Evolutionary conservation across 2,797 vertebrate species (phyloP).

Genomic region (Gadopsis bispinosus): DNA sequence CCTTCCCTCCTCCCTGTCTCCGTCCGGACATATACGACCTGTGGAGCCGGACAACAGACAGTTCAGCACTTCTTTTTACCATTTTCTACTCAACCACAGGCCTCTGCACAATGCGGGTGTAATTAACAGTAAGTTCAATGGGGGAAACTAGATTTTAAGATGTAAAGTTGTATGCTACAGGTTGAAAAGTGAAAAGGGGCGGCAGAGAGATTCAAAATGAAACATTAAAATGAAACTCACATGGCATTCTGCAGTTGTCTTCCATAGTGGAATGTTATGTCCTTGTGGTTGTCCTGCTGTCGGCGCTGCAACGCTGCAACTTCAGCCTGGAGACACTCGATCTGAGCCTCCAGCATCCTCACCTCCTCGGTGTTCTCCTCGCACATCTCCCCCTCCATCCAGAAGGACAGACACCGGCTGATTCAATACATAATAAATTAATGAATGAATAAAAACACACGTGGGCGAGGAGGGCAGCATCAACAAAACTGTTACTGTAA

Average conservation of each 20-base stretch:
- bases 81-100: background rate
- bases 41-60: background rate
- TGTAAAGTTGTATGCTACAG: background rate
- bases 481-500: background rate
- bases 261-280: constrained; percentile 65
- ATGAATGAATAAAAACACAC: background rate
- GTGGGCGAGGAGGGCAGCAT: background rate
- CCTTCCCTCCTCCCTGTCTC: constrained; percentile 29
- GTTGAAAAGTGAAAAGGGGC: background rate
- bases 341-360: constrained; percentile 83
- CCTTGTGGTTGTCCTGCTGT: constrained; percentile 64
- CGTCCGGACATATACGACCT: constrained; percentile 48
- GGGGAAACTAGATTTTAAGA: background rate
- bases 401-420: background rate
- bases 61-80: background rate
- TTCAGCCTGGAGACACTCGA: constrained; percentile 83
- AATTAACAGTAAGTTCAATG: background rate
- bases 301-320: constrained; percentile 76
- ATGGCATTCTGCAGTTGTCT: constrained; percentile 74
- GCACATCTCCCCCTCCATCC: constrained; percentile 38
- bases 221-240: constrained; percentile 69
- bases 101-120: background rate
- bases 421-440: background rate
- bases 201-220: background rate
- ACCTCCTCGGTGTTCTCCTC: constrained; percentile 69